Percentiles rank a stretch among this genome's conserved stretches.
Conservation (phyloP, 2,888 invertebrate genomes). For the Rhodophaea formosa region DNA sequence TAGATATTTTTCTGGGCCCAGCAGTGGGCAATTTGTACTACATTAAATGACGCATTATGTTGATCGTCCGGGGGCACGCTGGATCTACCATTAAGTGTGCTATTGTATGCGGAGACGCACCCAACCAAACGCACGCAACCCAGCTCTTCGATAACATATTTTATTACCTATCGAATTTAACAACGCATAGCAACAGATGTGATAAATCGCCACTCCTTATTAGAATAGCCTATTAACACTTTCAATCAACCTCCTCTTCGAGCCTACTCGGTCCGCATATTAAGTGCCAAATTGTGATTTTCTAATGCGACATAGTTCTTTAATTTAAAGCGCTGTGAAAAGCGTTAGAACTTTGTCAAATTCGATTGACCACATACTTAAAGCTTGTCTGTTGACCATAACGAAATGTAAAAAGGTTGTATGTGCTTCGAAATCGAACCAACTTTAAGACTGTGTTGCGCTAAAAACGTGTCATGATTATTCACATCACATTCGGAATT, state of each 20-base stretch:
- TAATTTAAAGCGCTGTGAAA: too few species aligned
- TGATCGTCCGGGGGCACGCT: too few species aligned
- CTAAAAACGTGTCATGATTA: constrained; percentile 38
- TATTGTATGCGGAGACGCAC: too few species aligned
- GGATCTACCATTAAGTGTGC: too few species aligned
- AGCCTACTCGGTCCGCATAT: constrained; percentile 39
- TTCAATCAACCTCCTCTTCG: constrained; percentile 43
- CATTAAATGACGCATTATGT: too few species aligned
- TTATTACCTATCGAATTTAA: background rate
- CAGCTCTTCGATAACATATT: too few species aligned
- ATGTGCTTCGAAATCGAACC: constrained; percentile 24
- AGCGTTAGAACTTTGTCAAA: background rate
- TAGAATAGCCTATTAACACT: constrained; percentile 41
- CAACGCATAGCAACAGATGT: constrained; percentile 39
- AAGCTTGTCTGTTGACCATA: constrained; percentile 21
- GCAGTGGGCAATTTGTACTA: too few species aligned
- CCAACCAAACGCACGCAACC: too few species aligned
- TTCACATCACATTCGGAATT: constrained; percentile 51
- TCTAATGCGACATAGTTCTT: constrained; percentile 29
- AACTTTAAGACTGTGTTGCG: constrained; percentile 16
- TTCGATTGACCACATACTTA: constrained; percentile 21
- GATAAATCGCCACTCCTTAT: constrained; percentile 35
- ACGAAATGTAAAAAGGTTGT: constrained; percentile 8
- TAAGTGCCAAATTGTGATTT: constrained; percentile 40
- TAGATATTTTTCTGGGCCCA: too few species aligned